Conservation (phyloP, 2,113 vertebrate genomes). For the Oxyruncus cristatus region DNA sequence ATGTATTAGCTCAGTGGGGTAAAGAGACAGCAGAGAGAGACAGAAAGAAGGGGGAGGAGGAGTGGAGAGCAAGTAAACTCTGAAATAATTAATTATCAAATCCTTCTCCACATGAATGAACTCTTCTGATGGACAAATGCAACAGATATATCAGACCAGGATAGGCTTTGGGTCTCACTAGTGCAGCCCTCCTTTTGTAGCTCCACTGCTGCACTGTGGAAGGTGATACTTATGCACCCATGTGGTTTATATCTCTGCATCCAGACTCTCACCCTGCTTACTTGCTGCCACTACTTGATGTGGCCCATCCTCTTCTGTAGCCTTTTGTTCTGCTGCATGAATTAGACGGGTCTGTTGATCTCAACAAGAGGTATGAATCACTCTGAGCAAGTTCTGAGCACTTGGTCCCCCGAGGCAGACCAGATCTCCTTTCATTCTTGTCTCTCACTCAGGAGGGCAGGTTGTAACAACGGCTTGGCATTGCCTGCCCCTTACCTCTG, state of each 20-base stretch:
- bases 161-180: background rate
- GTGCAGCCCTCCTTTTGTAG: background rate
- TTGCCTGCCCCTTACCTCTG: background rate
- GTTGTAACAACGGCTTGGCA: background rate
- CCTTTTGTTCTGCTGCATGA: background rate
- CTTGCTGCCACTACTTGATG: background rate
- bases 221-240: background rate
- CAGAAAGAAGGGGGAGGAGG: background rate
- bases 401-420: background rate
- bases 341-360: background rate
- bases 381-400: background rate
- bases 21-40: background rate
- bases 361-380: fast-evolving
- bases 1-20: background rate
- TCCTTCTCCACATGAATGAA: background rate
- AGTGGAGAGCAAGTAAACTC: background rate
- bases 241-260: background rate
- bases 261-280: background rate
- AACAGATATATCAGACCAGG: background rate
- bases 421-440: background rate
- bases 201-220: background rate
- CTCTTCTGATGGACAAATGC: background rate
- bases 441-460: background rate
- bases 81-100: background rate
- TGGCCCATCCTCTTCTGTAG: fast-evolving